phyloP scores from a whole-genome alignment of 2,113 vertebrate genomes.

The Stegostoma tigrinum region DNA sequence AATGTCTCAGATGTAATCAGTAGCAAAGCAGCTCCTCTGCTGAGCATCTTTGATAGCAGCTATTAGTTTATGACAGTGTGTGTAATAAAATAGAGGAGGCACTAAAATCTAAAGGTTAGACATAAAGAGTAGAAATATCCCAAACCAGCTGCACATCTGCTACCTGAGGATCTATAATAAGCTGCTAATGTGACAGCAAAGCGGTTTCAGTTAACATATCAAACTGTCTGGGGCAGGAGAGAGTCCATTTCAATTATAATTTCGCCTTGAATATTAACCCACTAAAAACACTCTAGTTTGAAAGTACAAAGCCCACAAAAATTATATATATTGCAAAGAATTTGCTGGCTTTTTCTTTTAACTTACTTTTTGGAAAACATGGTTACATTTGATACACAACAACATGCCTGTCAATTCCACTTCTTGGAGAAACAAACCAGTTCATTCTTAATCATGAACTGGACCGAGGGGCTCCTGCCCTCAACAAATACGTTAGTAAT shows the following conservation, averaged over 20 bases:
- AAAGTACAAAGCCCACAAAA: background rate
- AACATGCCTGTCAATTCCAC: background rate
- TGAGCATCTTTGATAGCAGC: background rate
- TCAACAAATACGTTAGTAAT: background rate
- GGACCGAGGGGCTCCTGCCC: background rate
- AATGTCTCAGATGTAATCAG: constrained; percentile 2
- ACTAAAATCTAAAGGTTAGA: constrained; percentile 37
- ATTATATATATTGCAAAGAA: background rate
- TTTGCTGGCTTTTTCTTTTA: background rate
- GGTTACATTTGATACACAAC: background rate
- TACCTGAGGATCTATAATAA: constrained; percentile 34
- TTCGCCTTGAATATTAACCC: background rate
- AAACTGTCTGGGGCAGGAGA: constrained; percentile 7
- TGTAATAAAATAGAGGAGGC: constrained; percentile 19
- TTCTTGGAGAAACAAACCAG: background rate
- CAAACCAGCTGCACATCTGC: constrained; percentile 25
- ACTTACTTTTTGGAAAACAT: background rate
- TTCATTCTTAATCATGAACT: background rate
- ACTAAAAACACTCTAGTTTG: constrained; percentile 7
- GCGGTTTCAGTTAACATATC: constrained; percentile 21
- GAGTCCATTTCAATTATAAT: background rate
- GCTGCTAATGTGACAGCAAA: constrained; percentile 31
- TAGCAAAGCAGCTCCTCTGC: background rate
- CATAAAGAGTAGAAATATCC: constrained; percentile 32
- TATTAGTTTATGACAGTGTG: constrained; percentile 26